Evolutionary conservation across 2,113 vertebrate species (phyloP), one percentile per base, ranked within the genome.

Genomic region (Hirundichthys speculiger): DNA sequence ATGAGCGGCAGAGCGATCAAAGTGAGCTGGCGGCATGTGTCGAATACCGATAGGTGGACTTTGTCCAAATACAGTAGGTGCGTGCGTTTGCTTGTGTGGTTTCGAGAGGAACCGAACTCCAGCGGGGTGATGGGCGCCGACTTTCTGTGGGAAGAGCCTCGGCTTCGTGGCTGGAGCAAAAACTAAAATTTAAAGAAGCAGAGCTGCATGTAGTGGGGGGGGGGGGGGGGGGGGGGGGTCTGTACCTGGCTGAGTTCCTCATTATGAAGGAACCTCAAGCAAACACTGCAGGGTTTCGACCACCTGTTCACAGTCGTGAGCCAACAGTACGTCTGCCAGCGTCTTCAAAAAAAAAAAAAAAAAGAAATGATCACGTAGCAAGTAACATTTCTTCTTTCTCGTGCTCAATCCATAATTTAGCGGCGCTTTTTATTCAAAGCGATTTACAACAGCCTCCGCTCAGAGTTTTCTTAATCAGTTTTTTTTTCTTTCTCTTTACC

Each of bases 341-440:
- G 5, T 42, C 64, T 78, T 68, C n/a, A n/a, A n/a, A n/a, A n/a
- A n/a, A n/a, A n/a, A n/a, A 46, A 69, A 89, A 78, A 46, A 69
- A 89, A 78, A 79, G 34, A 79, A 82, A 81, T 51, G 7, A 83
- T 81, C 81, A 72, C 55, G 72, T 70, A 69, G 74, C 57, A 68
- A 83, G 42, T 63, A n/a, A 74, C 69, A 71, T 62, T 79, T 81
- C 64, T 59, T 52, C 27, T 68, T 63, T 77, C n/a, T n/a, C 6
- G 30, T 62, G 48, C 56, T 73, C 67, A 75, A 77, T 82, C 71
- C 82, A 79, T 88, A 87, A 84, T 81, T 82, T 61, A 75, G 56
- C 39, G 12, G 20, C 34, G 5, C 4, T 75, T 83, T 85, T 81
- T 65, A 82, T 75, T 70, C 46, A 67, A 73, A 85, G 56, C 65